Percentiles rank a stretch among this genome's conserved stretches.
Conservation (phyloP, 1,140 invertebrate genomes). For the Dreissena rostriformis region DNA sequence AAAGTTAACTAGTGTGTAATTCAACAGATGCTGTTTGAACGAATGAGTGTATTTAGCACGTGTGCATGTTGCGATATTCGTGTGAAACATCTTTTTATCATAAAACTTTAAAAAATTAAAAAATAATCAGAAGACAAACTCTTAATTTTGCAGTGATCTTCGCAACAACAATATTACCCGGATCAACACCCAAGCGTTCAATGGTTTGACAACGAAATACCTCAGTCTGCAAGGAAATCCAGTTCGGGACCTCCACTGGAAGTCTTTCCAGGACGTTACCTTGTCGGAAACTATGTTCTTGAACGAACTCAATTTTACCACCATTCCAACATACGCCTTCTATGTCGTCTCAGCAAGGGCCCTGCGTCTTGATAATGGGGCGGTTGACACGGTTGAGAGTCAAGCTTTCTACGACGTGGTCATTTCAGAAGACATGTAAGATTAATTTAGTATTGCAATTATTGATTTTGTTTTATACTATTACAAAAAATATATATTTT, state of each 20-base stretch:
- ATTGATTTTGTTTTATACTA: no score
- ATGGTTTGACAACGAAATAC: slow-evolving; percentile 26
- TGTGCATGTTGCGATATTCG: no score
- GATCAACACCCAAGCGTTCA: slow-evolving; percentile 60
- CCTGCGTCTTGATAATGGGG: slow-evolving; percentile 51
- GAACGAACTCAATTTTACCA: slow-evolving; percentile 54
- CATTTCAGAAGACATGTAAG: slow-evolving; percentile 55
- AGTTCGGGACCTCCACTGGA: slow-evolving; percentile 11
- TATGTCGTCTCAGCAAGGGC: slow-evolving; percentile 47
- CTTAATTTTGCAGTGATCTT: slow-evolving; percentile 50
- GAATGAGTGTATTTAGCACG: no score
- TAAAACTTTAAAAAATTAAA: no score
- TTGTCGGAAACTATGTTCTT: slow-evolving; percentile 45
- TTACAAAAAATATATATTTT: no score
- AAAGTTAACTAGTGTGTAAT: no score
- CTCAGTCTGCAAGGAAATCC: slow-evolving; percentile 27
- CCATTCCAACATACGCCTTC: slow-evolving; percentile 57
- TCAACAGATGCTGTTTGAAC: no score
- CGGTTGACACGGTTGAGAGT: slow-evolving; percentile 56
- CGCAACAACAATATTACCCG: slow-evolving; percentile 62
- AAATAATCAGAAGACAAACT: no score
- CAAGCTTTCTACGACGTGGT: slow-evolving; percentile 60
- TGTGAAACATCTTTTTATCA: no score
- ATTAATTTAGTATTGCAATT: not conserved
- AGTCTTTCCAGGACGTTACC: slow-evolving; percentile 23